phyloP scores from a whole-genome alignment of 2,888 invertebrate species.

The Chloromyia formosa region DNA sequence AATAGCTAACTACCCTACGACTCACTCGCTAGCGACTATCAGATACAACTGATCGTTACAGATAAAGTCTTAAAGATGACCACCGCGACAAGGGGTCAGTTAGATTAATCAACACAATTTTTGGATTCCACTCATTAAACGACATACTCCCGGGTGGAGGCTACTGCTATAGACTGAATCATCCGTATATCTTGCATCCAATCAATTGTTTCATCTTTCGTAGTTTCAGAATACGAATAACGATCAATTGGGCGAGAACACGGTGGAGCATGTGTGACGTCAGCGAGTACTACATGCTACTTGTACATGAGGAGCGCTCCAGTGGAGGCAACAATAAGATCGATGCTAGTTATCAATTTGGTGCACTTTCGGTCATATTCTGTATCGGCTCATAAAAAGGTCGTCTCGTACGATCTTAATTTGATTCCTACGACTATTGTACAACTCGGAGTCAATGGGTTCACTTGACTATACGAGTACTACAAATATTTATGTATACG shows the following conservation, averaged over 20 bases:
- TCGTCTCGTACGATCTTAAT: background rate
- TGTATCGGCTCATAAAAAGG: background rate
- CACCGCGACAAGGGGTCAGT: slow-evolving; percentile 21
- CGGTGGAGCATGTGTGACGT: background rate
- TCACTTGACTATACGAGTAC: too few relatives aligned
- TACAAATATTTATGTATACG: too few relatives aligned
- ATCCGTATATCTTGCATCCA: background rate
- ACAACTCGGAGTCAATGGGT: too few relatives aligned
- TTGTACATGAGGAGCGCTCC: background rate
- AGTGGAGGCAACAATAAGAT: background rate
- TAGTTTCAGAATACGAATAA: background rate
- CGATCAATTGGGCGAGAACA: background rate
- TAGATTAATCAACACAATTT: slow-evolving; percentile 40
- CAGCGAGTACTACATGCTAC: background rate
- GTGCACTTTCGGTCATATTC: background rate
- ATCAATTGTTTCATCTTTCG: background rate
- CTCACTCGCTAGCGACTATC: slow-evolving; percentile 6
- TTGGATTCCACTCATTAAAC: slow-evolving; percentile 29
- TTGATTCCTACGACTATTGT: too few relatives aligned
- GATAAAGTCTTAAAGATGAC: slow-evolving; percentile 25
- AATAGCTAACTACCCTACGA: background rate
- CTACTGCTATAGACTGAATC: background rate
- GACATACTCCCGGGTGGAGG: slow-evolving; percentile 18
- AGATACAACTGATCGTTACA: slow-evolving; percentile 23
- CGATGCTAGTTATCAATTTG: background rate